Evolutionary conservation across 2,113 vertebrate species (phyloP).

Genomic region (Cebidichthys violaceus): DNA sequence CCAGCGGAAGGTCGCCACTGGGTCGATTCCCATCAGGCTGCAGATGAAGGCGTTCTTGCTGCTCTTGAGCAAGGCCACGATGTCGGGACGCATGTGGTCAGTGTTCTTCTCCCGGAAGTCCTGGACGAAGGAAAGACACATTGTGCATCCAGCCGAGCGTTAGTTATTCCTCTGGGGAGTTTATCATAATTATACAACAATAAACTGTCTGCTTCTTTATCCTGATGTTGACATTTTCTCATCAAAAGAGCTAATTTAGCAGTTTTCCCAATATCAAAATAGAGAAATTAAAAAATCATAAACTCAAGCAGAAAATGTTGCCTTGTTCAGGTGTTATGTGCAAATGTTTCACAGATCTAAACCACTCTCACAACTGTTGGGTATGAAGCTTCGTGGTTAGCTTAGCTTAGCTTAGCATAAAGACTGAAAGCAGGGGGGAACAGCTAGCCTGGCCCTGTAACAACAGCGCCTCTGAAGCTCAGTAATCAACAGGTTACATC

Average conservation of each 20-base stretch:
- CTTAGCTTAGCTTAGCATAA: conserved; percentile 18
- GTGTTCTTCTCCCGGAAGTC: conserved; percentile 99
- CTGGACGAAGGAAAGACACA: conserved; percentile 71
- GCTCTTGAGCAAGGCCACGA: conserved; percentile 96
- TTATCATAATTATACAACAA: neutral
- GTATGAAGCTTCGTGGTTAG: neutral
- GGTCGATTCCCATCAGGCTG: conserved; percentile 94
- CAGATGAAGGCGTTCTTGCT: conserved; percentile 94
- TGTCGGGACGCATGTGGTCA: conserved; percentile 97
- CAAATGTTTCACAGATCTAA: conserved; percentile 5
- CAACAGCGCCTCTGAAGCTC: neutral
- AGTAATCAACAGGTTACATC: neutral
- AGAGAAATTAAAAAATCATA: conserved; percentile 3
- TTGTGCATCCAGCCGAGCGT: neutral
- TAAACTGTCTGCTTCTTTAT: neutral
- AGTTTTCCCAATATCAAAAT: neutral
- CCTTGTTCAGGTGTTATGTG: neutral
- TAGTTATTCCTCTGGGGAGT: neutral
- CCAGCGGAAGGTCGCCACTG: conserved; percentile 96
- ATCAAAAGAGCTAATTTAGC: neutral
- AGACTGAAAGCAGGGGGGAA: neutral
- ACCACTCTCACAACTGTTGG: neutral
- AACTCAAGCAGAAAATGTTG: conserved; percentile 1
- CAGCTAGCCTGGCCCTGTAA: neutral
- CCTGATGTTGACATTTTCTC: neutral